phyloP scores from a whole-genome alignment of 1,140 invertebrate species.

The Ditylenchus dipsaci region DNA sequence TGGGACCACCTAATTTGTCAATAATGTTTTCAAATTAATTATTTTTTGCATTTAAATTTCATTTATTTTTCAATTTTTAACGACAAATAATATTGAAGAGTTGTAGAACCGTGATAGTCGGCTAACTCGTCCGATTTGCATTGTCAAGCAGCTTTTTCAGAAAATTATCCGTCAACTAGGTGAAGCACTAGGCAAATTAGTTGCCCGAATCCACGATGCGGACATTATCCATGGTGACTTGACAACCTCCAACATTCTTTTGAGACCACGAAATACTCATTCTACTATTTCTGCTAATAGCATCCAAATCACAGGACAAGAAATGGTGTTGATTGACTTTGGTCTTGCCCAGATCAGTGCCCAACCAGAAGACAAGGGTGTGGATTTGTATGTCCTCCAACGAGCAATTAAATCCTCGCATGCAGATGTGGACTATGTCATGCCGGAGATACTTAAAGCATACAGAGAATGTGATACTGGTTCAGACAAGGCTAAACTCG shows the following conservation, averaged over 20 bases:
- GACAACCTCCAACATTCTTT: constrained; percentile 86
- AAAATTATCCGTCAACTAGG: no score
- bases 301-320: no score
- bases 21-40: no score
- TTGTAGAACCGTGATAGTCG: no score
- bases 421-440: constrained; percentile 71
- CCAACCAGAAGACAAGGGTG: constrained; percentile 90
- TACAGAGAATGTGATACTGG: constrained; percentile 65
- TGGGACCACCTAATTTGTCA: no score
- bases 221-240: constrained; percentile 95
- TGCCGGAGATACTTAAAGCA: constrained; percentile 69
- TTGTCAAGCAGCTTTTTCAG: no score
- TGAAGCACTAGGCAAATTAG: constrained; percentile 68
- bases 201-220: constrained; percentile 76
- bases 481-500: constrained; percentile 65
- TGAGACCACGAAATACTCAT: neutral
- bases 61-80: no score
- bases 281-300: no score
- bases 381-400: constrained; percentile 95
- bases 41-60: no score
- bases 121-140: no score
- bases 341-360: constrained; percentile 61
- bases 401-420: constrained; percentile 85
- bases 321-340: constrained; percentile 47
- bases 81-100: no score